A percentile compares a stretch with the other conserved stretches of the same genome.
These are phyloP conservation scores for Epizoanthus illoricatus DNA, from an alignment of 92 coral and sea anemone genomes.

Conservation along the genomic window DNA sequence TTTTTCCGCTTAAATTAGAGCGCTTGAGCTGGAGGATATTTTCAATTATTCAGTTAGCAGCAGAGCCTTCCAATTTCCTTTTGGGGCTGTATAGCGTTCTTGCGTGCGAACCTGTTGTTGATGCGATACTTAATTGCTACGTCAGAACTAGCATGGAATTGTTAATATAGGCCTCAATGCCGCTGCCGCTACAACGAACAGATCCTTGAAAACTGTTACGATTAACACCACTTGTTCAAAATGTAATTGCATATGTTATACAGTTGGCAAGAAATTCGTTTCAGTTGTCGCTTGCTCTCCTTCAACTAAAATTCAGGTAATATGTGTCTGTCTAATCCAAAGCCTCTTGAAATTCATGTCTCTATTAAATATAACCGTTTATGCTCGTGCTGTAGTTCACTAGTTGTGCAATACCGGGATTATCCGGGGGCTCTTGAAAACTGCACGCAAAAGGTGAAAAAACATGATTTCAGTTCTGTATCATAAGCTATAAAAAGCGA, in stretches of 20 bases:
- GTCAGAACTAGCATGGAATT: constrained; percentile 2
- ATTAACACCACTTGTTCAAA: background rate
- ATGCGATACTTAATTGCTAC: constrained; percentile 3
- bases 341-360: constrained; percentile 6
- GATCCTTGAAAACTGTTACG: background rate
- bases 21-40: constrained; percentile 28
- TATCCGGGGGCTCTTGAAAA: constrained; percentile 16
- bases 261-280: background rate
- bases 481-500: constrained; percentile 5
- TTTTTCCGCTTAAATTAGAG: constrained; percentile 37
- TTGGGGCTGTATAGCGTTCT: constrained; percentile 26
- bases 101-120: constrained; percentile 11
- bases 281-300: background rate
- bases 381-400: background rate
- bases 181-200: background rate
- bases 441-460: constrained; percentile 36
- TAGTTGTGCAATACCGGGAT: constrained; percentile 28
- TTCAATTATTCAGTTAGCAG: constrained; percentile 9
- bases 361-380: constrained; percentile 34
- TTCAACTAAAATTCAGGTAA: background rate
- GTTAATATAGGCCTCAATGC: too few relatives aligned
- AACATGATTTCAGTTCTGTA: background rate
- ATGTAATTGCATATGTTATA: background rate
- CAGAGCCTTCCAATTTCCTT: constrained; percentile 19
- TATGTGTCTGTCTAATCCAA: background rate